Conservation (phyloP, 2,888 invertebrate species). For the Punctoribates punctum region DNA sequence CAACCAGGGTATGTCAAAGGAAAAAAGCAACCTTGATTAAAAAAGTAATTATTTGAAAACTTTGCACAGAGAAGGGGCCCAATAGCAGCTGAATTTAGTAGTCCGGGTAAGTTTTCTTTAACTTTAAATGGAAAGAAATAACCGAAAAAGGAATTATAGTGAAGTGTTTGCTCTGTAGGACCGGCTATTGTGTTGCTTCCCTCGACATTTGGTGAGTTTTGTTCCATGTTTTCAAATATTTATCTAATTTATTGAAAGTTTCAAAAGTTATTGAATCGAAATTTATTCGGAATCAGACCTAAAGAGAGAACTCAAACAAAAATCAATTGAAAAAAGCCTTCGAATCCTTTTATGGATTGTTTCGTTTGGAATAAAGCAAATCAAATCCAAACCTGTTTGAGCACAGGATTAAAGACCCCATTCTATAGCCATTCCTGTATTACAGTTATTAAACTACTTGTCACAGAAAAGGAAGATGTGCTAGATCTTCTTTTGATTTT, state of each 20-base stretch:
- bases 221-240: background rate
- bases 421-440: background rate
- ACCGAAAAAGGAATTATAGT: too few relatives aligned
- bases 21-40: background rate
- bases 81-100: slow-evolving; percentile 78
- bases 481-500: too few relatives aligned
- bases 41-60: background rate
- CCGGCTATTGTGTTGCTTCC: slow-evolving; percentile 80
- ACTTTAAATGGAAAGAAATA: too few relatives aligned
- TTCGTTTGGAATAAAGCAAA: background rate
- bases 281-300: background rate
- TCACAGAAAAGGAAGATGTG: too few relatives aligned
- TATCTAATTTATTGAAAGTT: background rate
- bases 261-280: background rate
- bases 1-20: background rate
- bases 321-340: background rate
- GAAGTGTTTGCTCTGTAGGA: slow-evolving; percentile 51
- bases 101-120: slow-evolving; percentile 60
- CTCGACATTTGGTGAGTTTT: slow-evolving; percentile 69
- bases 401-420: slow-evolving; percentile 15
- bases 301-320: background rate
- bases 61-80: slow-evolving; percentile 77
- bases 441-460: background rate
- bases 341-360: slow-evolving; percentile 13
- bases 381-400: slow-evolving; percentile 2